Evolutionary conservation across 2,797 vertebrate genomes (phyloP), one percentile per base, ranked within the genome.

Genomic region (Mycteria americana): DNA sequence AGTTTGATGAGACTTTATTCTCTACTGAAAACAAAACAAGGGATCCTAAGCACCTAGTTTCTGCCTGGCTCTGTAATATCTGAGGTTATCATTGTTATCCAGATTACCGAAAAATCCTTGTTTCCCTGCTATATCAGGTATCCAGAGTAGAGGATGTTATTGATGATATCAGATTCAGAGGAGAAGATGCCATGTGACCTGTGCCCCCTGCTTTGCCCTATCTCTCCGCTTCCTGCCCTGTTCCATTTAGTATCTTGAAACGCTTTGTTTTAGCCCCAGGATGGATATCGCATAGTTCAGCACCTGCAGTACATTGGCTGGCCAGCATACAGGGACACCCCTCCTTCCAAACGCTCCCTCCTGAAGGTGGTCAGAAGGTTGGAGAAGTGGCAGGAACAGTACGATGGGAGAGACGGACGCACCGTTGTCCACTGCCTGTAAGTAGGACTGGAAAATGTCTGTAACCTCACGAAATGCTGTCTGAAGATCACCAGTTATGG

Each of bases 261-360:
- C 13, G 13, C 51, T 97, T 56, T 97, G 25, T 94, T 93, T 82
- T 97, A 99, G 99, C 99, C 99, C 17, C 99, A 99, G 97, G 99
- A 99, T 0, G 99, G 99, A 11, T 99, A 99, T 69, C 99, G 99
- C 56, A 98, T 99, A 73, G 99, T 99, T 75, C 99, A 99, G 98
- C 99, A 99, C 95, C 99, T 99, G 94, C 99, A 99, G 98, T 99
- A 99, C 98, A 99, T 99, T 8, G 99, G 99, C 94, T 99, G 99
- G 99, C 99, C 99, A 2, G 99, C 99, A 4, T 99, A 99, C 98
- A 97, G 99, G 95, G 99, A 99, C 98, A 99, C 98, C 1, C 99
- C 99, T 3, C 99, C 99, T 73, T 99, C 99, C 57, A 99, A 99
- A 73, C 99, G 99, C 91, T 99, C 99, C 48, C 98, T 99, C 94